Percentiles rank a stretch among this genome's conserved stretches.
phyloP scores from a whole-genome alignment of 23 tunicate species.

The Ascidia mentula region DNA sequence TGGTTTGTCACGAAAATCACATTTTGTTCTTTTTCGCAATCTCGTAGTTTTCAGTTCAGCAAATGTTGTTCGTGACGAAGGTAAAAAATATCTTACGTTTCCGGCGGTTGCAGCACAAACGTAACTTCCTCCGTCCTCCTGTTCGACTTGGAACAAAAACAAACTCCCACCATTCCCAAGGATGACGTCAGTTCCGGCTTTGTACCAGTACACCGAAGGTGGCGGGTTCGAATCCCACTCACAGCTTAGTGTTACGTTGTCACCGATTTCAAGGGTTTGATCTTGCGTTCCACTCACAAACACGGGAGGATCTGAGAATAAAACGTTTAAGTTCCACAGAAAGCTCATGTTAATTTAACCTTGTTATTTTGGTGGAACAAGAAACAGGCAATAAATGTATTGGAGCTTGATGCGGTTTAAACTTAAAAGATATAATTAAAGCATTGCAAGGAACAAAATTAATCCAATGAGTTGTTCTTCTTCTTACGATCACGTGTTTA shows the following conservation, averaged over 20 bases:
- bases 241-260: conserved; percentile 59
- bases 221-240: conserved; percentile 92
- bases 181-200: conserved; percentile 37
- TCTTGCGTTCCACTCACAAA: conserved; percentile 40
- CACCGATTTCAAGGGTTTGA: conserved; percentile 52
- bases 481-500: too few species aligned
- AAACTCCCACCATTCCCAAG: conserved; percentile 10
- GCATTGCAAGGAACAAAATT: too few species aligned
- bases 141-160: conserved; percentile 23
- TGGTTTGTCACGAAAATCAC: not conserved
- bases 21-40: too few species aligned
- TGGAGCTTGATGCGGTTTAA: too few species aligned
- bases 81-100: conserved; percentile 17
- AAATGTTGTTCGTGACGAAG: too few species aligned
- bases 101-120: conserved; percentile 36
- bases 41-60: too few species aligned
- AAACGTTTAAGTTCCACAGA: too few species aligned
- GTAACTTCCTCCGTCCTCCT: conserved; percentile 34
- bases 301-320: conserved; percentile 60
- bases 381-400: too few species aligned
- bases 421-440: too few species aligned
- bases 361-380: too few species aligned
- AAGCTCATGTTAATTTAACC: too few species aligned
- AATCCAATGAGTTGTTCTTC: too few species aligned
- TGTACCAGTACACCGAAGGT: conserved; percentile 45